Evolutionary conservation across 2,797 vertebrate species (phyloP), one percentile per base, ranked within the genome.

Genomic region (Danio tinwini): DNA sequence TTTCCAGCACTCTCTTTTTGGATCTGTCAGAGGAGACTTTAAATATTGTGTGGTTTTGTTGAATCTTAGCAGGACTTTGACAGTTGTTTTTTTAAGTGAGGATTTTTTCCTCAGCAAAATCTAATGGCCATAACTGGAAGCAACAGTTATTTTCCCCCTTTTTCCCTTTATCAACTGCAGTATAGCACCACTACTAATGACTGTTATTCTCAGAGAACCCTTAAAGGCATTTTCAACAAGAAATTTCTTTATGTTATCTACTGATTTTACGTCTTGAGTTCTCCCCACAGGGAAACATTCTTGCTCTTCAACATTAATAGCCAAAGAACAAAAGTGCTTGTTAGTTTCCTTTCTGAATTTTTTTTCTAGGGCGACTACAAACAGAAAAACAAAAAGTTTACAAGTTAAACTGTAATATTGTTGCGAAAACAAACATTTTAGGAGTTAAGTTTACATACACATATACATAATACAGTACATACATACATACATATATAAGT

Each of bases 51-150:
- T 13, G 49, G 37, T n/a, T 70, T 40, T 53, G 16, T 17, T 70
- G 4, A 53, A 40, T 40, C 67, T 17, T 53, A 53, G 67, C 49
- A 53, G 29, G 69, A 44, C 52, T 56, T 56, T 71, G 69, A 71
- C 37, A 72, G 39, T 13, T 42, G n/a, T 50, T 68, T 50, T 44
- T 68, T 68, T 50, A 50, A 16, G 47, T 39, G 14, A 50, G 53
- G 16, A 7, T 39, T 69, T 52, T 52, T 69, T 7, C 29, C 19
- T 52, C 16, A 5, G 49, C 67, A 53, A 16, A 53, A 17, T 56
- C 17, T 29, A 67, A 56, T 47, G 52, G 49, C 13, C 40, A 44
- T 55, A 29, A 50, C 47, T 67, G 7, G 7, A 45, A 75, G 39
- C 12, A 74, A 21, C 59, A 55, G 49, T 55, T 44, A n/a, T 29